Evolutionary conservation across 35 echinoderm and acorn worm genomes (phyloP), one percentile per base, ranked within the genome.

Genomic region (Diadema setosum): DNA sequence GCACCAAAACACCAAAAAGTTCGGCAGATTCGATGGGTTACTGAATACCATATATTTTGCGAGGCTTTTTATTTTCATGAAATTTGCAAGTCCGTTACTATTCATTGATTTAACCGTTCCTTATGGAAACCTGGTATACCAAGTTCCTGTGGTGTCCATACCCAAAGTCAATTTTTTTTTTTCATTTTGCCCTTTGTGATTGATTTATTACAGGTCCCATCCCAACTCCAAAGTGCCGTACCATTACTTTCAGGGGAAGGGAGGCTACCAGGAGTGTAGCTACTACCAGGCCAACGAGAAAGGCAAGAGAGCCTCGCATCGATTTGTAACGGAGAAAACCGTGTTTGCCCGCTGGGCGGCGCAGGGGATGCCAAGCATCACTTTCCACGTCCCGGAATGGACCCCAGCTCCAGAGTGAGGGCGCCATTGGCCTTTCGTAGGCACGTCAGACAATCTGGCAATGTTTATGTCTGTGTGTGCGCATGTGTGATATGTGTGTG

Each of bases 321-420:
- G 95, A 27, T 97, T 93, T 52, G 90, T 93, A 50, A 93, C 95
- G 16, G 95, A 97, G 45, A 97, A 97, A 57, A 75, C 55, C 7
- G 75, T 97, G 23, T 97, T 93, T 86, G 91, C 91, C 34, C 58
- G 82, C 0, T 93, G 91, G 91, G 55, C 96, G 1, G 85, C 81
- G 14, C 85, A 67, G 0, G 40, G 31, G 25, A 42, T 40, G 33
- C 87, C 91, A 0, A 46, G 64, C 43, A 93, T 97, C 9, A 83
- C 78, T 32, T 97, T 97, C 70, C 91, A 87, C 59, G 48, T 87
- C 31, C 95, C 95, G 1, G 74, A 89, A 2, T 97, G 95, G 95
- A 44, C 39, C 7, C 33, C 70, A 20, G 15, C n/a, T n/a, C 9
- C 9, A n/a, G 9, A 52, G n/a, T 52, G 48, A 52, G 48, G 48